Conservation (phyloP, 2,797 vertebrate genomes). For the Centropyge bicolor region DNA sequence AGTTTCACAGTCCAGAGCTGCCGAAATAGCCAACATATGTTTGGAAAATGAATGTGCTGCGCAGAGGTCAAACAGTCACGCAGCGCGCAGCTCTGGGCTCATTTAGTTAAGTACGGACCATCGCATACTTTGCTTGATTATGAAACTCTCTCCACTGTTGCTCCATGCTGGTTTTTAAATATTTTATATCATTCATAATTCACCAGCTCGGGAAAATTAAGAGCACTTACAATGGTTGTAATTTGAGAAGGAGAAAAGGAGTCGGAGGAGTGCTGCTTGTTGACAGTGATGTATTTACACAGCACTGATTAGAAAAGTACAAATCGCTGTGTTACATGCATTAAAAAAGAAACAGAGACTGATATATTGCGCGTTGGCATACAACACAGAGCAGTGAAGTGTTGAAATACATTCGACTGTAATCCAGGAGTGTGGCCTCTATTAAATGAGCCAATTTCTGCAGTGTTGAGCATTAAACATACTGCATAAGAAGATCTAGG, state of each 20-base stretch:
- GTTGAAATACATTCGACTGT: slow-evolving; percentile 68
- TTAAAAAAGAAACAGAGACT: slow-evolving; percentile 71
- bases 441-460: slow-evolving; percentile 57
- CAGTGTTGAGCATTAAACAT: slow-evolving; percentile 54
- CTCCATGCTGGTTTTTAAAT: slow-evolving; percentile 66
- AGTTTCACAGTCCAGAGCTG: slow-evolving; percentile 80
- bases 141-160: slow-evolving; percentile 65
- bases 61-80: slow-evolving; percentile 77
- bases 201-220: slow-evolving; percentile 71
- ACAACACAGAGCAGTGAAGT: slow-evolving; percentile 38
- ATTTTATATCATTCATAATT: slow-evolving; percentile 81
- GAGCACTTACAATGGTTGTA: slow-evolving; percentile 70
- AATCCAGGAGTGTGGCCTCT: slow-evolving; percentile 53
- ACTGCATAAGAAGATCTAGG: slow-evolving; percentile 33
- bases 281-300: slow-evolving; percentile 76
- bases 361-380: slow-evolving; percentile 72
- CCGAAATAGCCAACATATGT: slow-evolving; percentile 85
- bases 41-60: slow-evolving; percentile 79
- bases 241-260: slow-evolving; percentile 69
- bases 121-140: slow-evolving; percentile 73
- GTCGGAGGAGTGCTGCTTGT: slow-evolving; percentile 46
- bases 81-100: slow-evolving; percentile 68
- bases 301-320: slow-evolving; percentile 77
- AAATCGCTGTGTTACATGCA: slow-evolving; percentile 71
- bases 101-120: slow-evolving; percentile 72